Evolutionary conservation across 2,888 invertebrate genomes (phyloP).

Genomic region (Platycnemis pennipes): DNA sequence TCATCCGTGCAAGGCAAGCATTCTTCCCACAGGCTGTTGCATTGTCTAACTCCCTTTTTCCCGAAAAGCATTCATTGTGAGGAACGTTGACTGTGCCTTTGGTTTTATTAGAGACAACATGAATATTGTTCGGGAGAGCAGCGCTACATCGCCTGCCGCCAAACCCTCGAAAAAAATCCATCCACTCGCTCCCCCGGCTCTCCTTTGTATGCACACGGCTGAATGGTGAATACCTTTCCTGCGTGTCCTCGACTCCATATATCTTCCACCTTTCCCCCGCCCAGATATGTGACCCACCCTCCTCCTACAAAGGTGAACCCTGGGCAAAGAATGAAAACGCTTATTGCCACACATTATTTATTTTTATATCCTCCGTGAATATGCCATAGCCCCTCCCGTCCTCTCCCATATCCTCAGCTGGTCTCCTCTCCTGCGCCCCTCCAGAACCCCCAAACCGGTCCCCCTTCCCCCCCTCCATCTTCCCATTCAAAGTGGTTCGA

Average conservation of each 20-base stretch:
- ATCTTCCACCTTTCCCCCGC: not conserved
- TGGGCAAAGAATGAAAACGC: conserved; percentile 47
- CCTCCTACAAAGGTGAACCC: not conserved
- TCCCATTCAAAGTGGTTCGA: conserved; percentile 44
- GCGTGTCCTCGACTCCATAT: not conserved
- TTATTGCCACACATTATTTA: conserved; percentile 53
- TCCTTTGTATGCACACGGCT: not conserved
- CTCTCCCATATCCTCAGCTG: not conserved
- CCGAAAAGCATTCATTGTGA: not conserved
- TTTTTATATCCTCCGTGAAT: conserved; percentile 50
- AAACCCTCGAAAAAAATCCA: not conserved
- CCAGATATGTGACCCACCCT: not conserved
- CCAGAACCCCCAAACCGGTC: not conserved
- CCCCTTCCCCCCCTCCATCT: not conserved
- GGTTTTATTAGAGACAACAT: conserved; percentile 17
- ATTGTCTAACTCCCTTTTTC: not conserved
- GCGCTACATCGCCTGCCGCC: not conserved
- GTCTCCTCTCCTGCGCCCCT: not conserved
- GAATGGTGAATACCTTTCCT: conserved; percentile 36
- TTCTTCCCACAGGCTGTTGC: not conserved
- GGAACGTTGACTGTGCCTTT: conserved; percentile 18
- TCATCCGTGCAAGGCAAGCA: not conserved
- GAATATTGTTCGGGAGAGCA: not conserved
- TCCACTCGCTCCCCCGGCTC: not conserved
- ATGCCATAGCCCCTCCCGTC: conserved; percentile 15